Evolutionary conservation across 2,113 vertebrate species (phyloP), one percentile per base, ranked within the genome.

Genomic region (Globicephala melas): DNA sequence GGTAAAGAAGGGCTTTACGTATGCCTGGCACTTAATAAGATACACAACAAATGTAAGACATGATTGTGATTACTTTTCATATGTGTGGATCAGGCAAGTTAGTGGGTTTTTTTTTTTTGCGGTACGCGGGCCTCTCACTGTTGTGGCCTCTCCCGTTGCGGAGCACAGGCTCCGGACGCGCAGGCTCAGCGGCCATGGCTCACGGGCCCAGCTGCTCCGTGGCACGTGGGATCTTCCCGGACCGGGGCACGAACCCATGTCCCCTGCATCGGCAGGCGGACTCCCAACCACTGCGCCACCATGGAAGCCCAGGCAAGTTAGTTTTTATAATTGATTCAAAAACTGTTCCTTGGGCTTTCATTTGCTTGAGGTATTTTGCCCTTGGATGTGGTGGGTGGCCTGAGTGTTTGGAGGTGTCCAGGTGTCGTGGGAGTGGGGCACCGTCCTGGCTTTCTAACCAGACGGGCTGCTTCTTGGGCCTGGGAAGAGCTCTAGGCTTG

Each of bases 311-410:
- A 28, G 50, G 44, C 65, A n/a, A n/a, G 36, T 84, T 81, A 6
- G 6, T 53, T 82, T 96, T 87, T 55, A 55, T 50, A 63, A 93
- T 50, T 17, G 83, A 92, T 86, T 93, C 44, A 71, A 60, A 53
- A 44, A 53, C 13, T n/a, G 11, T 33, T 58, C 18, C 65, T 87
- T 31, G 74, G 63, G 38, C 41, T 84, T 89, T 85, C 38, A 4
- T 93, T 92, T 95, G 79, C 89, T 91, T 44, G 70, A 82, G n/a
- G 44, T 36, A 38, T 71, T 85, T 94, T 88, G 36, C 9, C 68
- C 26, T 60, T 31, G 62, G 44, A 91, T 14, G 11, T 53, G 38
- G 58, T 81, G 36, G 23, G 36, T 44, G 68, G 10, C 58, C 41
- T 65, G 23, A 68, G 47, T 50, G 62, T 73, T 36, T 36, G 44